A percentile compares a stretch with the other conserved stretches of the same genome.
These are phyloP conservation scores for Trematomus bernacchii DNA, from an alignment of 2,797 vertebrate genomes.

Conservation along the genomic window DNA sequence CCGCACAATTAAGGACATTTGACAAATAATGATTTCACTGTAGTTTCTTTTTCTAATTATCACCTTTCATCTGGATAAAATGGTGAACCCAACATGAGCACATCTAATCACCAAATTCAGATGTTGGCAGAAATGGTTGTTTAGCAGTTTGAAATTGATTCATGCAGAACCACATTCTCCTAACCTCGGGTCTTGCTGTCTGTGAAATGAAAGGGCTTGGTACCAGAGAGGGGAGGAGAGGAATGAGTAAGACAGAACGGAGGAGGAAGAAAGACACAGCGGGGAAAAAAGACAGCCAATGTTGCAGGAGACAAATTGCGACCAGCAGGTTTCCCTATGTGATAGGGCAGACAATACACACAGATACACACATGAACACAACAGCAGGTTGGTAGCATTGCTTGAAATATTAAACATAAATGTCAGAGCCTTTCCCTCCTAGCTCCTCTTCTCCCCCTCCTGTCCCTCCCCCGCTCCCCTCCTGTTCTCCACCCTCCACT, in stretches of 20 bases:
- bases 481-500: conserved; percentile 42
- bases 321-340: conserved; percentile 46
- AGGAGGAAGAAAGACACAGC: conserved; percentile 30
- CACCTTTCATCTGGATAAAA: neutral
- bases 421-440: conserved; percentile 49
- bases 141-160: conserved; percentile 18
- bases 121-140: neutral
- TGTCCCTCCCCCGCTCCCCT: conserved; percentile 11
- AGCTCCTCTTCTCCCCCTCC: conserved; percentile 21
- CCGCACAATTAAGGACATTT: neutral
- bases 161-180: neutral
- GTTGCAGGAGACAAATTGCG: conserved; percentile 53
- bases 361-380: conserved; percentile 36
- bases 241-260: conserved; percentile 25
- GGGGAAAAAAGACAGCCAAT: conserved; percentile 37
- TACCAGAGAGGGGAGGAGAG: conserved; percentile 10
- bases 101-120: conserved; percentile 1
- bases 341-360: conserved; percentile 38
- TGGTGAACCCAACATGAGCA: neutral
- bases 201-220: conserved; percentile 7
- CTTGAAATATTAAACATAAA: conserved; percentile 70
- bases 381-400: conserved; percentile 32
- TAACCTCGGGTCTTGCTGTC: neutral
- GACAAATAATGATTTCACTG: neutral
- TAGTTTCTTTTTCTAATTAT: neutral